Evolutionary conservation across 2,797 vertebrate genomes (phyloP).

Genomic region (Coreius guichenoti): DNA sequence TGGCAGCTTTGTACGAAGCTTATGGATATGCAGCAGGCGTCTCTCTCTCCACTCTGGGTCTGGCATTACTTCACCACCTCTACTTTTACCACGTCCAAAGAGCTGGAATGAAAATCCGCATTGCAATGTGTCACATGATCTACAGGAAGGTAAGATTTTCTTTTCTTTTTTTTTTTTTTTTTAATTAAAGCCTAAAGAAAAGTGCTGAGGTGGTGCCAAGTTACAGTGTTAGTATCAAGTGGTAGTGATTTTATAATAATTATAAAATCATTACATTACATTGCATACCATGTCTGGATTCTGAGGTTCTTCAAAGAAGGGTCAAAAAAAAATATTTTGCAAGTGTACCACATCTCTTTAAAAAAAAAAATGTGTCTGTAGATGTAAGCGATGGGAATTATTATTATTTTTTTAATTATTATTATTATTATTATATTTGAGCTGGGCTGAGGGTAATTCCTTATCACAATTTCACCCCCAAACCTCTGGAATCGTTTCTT

Average conservation of each 20-base stretch:
- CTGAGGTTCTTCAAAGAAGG: not conserved
- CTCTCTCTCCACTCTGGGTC: conserved; percentile 76
- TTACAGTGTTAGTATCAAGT: not conserved
- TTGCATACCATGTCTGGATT: not conserved
- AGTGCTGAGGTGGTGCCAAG: too few relatives aligned
- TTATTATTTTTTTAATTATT: not conserved
- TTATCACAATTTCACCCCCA: not conserved
- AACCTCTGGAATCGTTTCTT: conserved; percentile 49
- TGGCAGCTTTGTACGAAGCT: conserved; percentile 64
- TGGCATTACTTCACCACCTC: conserved; percentile 85
- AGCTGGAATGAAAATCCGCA: conserved; percentile 87
- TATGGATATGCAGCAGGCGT: conserved; percentile 80
- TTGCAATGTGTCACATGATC: conserved; percentile 95
- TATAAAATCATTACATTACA: not conserved
- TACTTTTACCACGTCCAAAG: conserved; percentile 88
- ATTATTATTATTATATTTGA: not conserved
- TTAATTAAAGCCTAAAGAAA: not conserved
- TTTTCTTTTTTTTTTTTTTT: not conserved
- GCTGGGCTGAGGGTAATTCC: not conserved
- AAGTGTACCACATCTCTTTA: not conserved
- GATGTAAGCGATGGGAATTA: not conserved
- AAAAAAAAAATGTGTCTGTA: not conserved
- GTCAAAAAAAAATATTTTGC: not conserved
- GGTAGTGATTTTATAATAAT: not conserved
- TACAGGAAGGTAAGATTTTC: conserved; percentile 87